Base-by-base conservation (phyloP, 2,113 vertebrate genomes). In the Podiceps cristatus region DNA sequence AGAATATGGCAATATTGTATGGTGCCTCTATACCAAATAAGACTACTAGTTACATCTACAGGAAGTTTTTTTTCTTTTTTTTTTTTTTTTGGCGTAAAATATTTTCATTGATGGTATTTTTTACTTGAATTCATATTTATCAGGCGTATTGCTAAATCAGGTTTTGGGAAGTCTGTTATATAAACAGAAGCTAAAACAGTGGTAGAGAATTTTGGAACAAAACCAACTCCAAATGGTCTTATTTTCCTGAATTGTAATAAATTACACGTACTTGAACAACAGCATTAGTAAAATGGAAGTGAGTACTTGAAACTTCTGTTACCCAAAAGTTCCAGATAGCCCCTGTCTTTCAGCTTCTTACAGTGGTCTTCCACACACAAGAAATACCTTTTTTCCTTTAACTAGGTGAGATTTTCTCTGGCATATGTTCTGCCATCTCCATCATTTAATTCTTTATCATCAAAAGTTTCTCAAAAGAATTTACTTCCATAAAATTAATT, bases 11-110 rank as follows among this genome's bases (percentile, higher is more conserved):
- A 44, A 19, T 35, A 55, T 8, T 29, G 8, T 56, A 22, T 5
- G 9, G 15, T 24, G 24, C 14, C 8, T 74, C 74, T 14, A 19
- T 14, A 77, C 11, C 33, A 56, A 53, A 49, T 29, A 83, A 77
- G 64, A 5, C 2, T 0, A 63, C 7, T 4, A 60, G 18, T 6
- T 35, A 64, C 2, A 42, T 15, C 18, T 52, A 69, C 9, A 44
- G 33, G 8, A 76, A 76, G 16, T 52, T 33, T 1, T 42, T 42
- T 42, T 12, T 42, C 11, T 45, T 18, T 45, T 17, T 45, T 13
- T 45, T 18, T 55, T 45, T 3, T 12, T 49, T 66, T 64, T 45
- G 18, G 4, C 25, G 7, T 11, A 68, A 88, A 81, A n/a, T 53
- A 7, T 67, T 90, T 90, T 68, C 6, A 56, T 2, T 50, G 3